Conservation (phyloP, 2,113 vertebrate species). For the Ciconia boyciana region DNA sequence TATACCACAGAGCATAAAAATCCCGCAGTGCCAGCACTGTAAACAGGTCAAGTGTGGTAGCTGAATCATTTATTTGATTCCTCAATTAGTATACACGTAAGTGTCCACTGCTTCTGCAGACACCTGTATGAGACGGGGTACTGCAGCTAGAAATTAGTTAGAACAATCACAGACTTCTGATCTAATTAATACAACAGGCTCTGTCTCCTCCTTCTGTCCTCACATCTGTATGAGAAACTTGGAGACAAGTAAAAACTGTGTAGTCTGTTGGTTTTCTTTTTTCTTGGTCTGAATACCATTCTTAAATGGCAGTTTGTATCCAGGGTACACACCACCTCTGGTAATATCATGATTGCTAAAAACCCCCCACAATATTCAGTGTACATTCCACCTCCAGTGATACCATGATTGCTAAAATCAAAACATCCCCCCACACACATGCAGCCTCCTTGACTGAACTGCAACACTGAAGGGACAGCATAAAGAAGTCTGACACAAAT, state of each 20-base stretch:
- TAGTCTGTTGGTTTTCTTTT: background rate
- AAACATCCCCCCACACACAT: background rate
- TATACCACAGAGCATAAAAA: background rate
- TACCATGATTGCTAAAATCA: background rate
- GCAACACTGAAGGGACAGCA: background rate
- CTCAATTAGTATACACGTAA: background rate
- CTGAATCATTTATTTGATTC: background rate
- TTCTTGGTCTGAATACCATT: background rate
- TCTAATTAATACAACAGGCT: background rate
- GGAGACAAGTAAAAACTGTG: background rate
- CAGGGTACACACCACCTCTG: background rate
- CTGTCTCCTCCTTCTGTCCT: background rate
- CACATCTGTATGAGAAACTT: background rate
- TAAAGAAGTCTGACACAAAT: background rate
- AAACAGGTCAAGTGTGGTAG: background rate
- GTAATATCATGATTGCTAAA: background rate
- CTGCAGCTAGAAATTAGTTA: background rate
- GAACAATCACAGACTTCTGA: background rate
- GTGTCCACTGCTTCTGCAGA: background rate
- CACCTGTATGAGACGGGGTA: background rate
- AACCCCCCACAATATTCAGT: background rate
- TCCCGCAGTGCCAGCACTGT: background rate
- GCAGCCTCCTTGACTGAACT: background rate
- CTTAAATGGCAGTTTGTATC: background rate
- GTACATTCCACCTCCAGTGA: background rate